These are phyloP conservation scores for Erynnis tages DNA, from an alignment of 2,888 invertebrate genomes.

Conservation along the genomic window DNA sequence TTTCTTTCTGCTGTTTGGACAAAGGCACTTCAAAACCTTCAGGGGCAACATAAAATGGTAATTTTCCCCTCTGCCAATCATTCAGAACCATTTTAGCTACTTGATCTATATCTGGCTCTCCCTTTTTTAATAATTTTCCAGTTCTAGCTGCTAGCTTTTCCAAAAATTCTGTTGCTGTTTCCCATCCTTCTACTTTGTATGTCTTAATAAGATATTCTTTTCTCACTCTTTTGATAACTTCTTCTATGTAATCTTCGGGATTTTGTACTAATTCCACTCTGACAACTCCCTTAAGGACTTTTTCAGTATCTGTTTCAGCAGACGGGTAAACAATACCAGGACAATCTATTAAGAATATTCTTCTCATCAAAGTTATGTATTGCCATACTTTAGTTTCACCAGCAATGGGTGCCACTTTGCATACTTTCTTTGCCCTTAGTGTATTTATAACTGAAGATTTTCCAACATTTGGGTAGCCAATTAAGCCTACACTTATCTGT, in stretches of 20 bases:
- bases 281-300: constrained; percentile 98
- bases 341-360: constrained; percentile 98
- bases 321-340: constrained; percentile 99
- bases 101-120: constrained; percentile 95
- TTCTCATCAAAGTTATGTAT: constrained; percentile 98
- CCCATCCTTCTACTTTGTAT: constrained; percentile 93
- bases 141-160: constrained; percentile 92
- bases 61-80: constrained; percentile 98
- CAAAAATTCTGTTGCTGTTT: constrained; percentile 91
- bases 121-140: constrained; percentile 96
- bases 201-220: constrained; percentile 94
- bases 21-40: constrained; percentile 89
- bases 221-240: constrained; percentile 92
- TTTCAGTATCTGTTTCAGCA: constrained; percentile 96
- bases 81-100: constrained; percentile 97
- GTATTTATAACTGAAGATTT: constrained; percentile 99
- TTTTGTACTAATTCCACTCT: constrained; percentile 96
- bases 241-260: constrained; percentile 96
- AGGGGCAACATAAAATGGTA: constrained; percentile 96
- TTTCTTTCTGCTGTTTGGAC: constrained; percentile 57
- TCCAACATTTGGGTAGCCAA: constrained; percentile 99
- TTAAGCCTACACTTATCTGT: constrained; percentile 99
- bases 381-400: constrained; percentile 99
- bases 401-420: constrained; percentile 99
- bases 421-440: constrained; percentile 96